Conservation (phyloP, 2,797 vertebrate genomes). For the Pogonophryne albipinna region DNA sequence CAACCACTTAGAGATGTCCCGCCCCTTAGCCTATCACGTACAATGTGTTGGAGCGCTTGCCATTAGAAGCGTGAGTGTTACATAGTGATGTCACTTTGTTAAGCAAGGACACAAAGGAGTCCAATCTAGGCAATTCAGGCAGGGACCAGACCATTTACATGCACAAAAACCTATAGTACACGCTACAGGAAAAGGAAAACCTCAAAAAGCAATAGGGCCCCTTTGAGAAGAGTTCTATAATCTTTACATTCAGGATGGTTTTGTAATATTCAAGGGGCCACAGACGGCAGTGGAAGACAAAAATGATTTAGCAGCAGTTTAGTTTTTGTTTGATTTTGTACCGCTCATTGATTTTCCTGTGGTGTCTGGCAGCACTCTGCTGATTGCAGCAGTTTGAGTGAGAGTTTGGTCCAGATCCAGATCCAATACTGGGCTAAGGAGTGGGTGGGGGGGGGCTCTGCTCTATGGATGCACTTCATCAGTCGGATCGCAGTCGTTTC, state of each 20-base stretch:
- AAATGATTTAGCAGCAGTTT: slow-evolving; percentile 17
- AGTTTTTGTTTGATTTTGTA: slow-evolving; percentile 22
- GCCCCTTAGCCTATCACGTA: too few species aligned
- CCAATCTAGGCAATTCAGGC: too few species aligned
- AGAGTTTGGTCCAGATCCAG: slow-evolving; percentile 48
- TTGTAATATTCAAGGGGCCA: slow-evolving; percentile 4
- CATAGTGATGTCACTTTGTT: too few species aligned
- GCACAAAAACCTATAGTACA: too few species aligned
- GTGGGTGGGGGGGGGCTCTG: slow-evolving; percentile 24
- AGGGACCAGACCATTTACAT: too few species aligned
- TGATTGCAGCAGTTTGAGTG: slow-evolving; percentile 49
- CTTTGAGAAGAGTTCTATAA: neutral
- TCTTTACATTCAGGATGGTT: neutral
- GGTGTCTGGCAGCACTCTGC: slow-evolving; percentile 46
- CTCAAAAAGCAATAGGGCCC: too few species aligned
- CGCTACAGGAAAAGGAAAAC: too few species aligned
- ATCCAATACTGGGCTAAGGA: slow-evolving; percentile 28
- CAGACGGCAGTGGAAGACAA: neutral
- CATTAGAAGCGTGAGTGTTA: too few species aligned
- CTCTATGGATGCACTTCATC: slow-evolving; percentile 44
- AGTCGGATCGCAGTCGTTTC: slow-evolving; percentile 33
- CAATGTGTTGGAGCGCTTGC: too few species aligned
- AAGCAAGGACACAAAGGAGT: too few species aligned
- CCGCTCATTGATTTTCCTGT: slow-evolving; percentile 42
- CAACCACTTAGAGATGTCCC: too few species aligned